Base-by-base conservation (phyloP, 2,113 vertebrate species). In the Camelus bactrianus region DNA sequence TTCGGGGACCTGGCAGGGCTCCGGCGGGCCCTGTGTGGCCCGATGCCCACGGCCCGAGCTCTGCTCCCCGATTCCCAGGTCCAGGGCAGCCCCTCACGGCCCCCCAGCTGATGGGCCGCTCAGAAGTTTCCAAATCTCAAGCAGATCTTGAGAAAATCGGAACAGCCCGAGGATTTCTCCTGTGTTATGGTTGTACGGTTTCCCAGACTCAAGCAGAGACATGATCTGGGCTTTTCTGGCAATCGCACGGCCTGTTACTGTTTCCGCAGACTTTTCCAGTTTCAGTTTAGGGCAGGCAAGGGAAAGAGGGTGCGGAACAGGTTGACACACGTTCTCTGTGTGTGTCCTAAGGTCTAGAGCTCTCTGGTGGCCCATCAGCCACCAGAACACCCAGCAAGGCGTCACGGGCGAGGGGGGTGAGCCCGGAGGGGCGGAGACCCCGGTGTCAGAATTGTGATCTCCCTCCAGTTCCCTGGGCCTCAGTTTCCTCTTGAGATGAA, bases 71-170 rank as follows among this genome's bases (percentile, higher is more conserved):
- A 16, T 10, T 65, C 94, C 91, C 22, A 26, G 69, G 81, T 70
- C 89, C 3, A 0, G 77, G 83, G 89, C 96, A 97, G 94, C 82
- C 62, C 91, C 2, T 2, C 1, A 0, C 0, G 56, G 92, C 96
- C 94, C 0, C 0, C 0, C 97, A 97, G 90, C 38, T 42, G 38
- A 89, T 93, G 96, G 91, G 91, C 72, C 50, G 50, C 30, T 94
- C 70, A 69, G 60, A 48, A 35, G 92, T 70, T 15, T 84, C 76
- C 85, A 50, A 72, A 95, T 92, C 96, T 75, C 82, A 64, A 38
- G 50, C 91, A 94, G 82, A 96, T 80, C 91, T 60, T 52, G 75
- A 90, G 97, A 96, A 98, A 97, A 79, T 56, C 65, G 91, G 42
- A 76, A 26, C 58, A 72, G 94, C 84, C 96, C 24, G 60, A 94